Evolutionary conservation across 2,888 invertebrate species (phyloP).

Genomic region (Alcis repandata): DNA sequence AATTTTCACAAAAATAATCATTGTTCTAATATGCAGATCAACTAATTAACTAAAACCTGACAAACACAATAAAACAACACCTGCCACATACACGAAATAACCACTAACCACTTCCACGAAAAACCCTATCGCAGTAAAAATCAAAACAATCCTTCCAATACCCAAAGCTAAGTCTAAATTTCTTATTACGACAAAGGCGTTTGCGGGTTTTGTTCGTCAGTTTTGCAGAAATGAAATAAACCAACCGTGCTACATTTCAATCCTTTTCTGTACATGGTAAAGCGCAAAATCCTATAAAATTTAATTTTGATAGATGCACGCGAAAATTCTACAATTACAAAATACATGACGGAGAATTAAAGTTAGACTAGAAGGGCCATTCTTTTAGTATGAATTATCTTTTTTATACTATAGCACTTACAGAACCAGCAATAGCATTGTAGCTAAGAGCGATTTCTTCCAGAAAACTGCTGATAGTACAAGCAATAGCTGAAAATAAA

Average conservation of each 20-base stretch:
- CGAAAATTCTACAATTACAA: slow-evolving; percentile 70
- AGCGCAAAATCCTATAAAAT: slow-evolving; percentile 75
- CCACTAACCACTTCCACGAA: neutral
- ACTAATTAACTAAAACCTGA: slow-evolving; percentile 49
- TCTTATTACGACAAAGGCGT: slow-evolving; percentile 10
- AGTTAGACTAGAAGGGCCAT: slow-evolving; percentile 45
- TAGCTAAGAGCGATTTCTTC: no score
- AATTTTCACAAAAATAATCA: neutral
- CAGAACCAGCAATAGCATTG: no score
- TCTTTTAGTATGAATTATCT: neutral
- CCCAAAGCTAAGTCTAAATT: neutral
- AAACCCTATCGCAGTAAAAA: neutral
- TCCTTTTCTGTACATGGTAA: slow-evolving; percentile 61
- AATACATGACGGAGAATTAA: slow-evolving; percentile 53
- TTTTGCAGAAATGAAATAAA: slow-evolving; percentile 51
- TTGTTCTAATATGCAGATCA: slow-evolving; percentile 36
- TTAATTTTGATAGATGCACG: slow-evolving; percentile 78
- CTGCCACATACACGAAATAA: slow-evolving; percentile 31
- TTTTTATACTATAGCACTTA: no score
- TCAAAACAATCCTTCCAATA: neutral
- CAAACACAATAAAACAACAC: slow-evolving; percentile 52
- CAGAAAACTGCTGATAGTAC: no score
- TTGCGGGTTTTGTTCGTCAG: neutral
- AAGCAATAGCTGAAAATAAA: no score
- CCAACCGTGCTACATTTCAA: slow-evolving; percentile 61